Evolutionary conservation across 2,113 vertebrate genomes (phyloP).

Genomic region (Ellobius talpinus): DNA sequence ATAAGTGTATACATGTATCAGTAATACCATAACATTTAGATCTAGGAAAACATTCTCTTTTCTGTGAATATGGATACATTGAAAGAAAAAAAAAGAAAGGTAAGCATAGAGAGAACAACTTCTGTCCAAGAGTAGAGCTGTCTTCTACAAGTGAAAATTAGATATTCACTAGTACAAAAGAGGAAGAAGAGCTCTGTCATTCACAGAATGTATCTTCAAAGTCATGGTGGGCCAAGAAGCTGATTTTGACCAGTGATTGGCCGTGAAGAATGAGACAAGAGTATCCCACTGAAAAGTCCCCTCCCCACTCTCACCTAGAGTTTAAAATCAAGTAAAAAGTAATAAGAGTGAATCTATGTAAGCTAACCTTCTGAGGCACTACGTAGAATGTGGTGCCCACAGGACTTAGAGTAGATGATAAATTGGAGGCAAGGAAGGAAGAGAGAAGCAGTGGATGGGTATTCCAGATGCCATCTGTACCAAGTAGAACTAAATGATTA

Average conservation of each 20-base stretch:
- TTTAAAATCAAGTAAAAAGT: neutral
- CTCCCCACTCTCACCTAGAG: neutral
- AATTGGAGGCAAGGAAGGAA: neutral
- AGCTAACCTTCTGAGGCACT: neutral
- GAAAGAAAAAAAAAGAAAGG: neutral
- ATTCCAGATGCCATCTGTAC: neutral
- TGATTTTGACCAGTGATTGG: no score
- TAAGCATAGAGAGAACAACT: neutral
- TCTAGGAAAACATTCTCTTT: neutral
- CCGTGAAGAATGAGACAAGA: neutral
- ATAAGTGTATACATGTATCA: accelerated
- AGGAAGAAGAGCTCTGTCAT: neutral
- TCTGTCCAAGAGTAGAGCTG: neutral
- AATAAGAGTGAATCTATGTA: neutral
- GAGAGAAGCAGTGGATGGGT: accelerated
- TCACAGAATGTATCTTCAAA: neutral
- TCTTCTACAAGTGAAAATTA: neutral
- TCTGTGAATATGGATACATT: neutral
- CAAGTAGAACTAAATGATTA: neutral
- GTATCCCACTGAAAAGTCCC: neutral
- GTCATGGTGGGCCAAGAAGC: neutral
- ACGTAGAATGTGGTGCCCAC: neutral
- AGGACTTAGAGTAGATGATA: neutral
- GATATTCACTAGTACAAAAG: neutral
- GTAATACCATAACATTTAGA: neutral